Conservation (phyloP, 2,888 invertebrate species). For the Thera britannica region DNA sequence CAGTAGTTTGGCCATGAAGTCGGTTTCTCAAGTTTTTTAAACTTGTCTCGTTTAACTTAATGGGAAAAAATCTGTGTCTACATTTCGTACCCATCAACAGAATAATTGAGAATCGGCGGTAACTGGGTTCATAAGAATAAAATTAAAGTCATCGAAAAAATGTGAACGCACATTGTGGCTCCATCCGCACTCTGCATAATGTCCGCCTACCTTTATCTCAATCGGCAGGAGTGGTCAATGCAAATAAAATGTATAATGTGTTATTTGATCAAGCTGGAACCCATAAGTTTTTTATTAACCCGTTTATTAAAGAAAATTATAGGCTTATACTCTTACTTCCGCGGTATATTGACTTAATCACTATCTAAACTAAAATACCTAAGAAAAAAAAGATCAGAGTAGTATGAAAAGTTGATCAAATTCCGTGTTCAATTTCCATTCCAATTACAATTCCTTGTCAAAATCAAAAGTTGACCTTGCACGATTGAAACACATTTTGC, state of each 20-base stretch:
- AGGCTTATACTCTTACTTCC: background rate
- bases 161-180: constrained; percentile 30
- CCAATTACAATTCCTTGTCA: too few species aligned
- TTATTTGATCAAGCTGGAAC: constrained; percentile 24
- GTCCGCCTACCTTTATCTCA: constrained; percentile 35
- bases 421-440: too few species aligned
- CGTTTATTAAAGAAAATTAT: background rate
- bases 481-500: too few species aligned
- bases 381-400: too few species aligned
- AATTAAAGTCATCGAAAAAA: constrained; percentile 62
- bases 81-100: constrained; percentile 25
- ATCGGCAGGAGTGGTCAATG: constrained; percentile 26
- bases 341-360: too few species aligned
- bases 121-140: constrained; percentile 58
- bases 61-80: background rate
- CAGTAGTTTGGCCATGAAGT: too few species aligned
- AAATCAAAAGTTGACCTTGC: too few species aligned
- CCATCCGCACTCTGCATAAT: constrained; percentile 30
- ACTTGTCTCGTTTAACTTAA: background rate
- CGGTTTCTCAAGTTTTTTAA: background rate
- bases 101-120: constrained; percentile 42
- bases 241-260: constrained; percentile 22
- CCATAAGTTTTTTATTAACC: background rate
- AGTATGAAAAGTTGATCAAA: too few species aligned
- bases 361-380: too few species aligned